Evolutionary conservation across 2,888 invertebrate species (phyloP), one percentile per base, ranked within the genome.

Genomic region (Drosophila subsilvestris): DNA sequence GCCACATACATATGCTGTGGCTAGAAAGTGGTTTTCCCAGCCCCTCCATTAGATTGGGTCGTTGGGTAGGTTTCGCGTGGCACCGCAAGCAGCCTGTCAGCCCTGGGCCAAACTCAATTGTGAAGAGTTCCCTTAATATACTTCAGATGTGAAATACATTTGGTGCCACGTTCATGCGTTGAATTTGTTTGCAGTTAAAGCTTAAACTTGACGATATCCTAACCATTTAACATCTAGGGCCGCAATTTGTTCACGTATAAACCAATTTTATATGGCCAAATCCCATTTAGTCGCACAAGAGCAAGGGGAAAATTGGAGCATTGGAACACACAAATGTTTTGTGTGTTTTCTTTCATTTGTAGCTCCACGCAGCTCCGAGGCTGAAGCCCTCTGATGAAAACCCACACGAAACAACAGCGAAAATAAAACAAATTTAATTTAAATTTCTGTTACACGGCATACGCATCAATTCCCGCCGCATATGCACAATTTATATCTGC

Each of bases 21-120:
- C 72, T 45, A 54, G 58, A 72, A 59, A 55, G 56, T 61, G 48
- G 60, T 69, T 69, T 50, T 49, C 43, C 51, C 47, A 8, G 25
- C 37, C 6, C 20, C 22, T 18, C 27, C 45, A 37, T 12, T n/a
- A 45, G 4, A 10, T 18, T 25, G 37, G 27, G 47, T 45, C 17
- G 29, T 18, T 37, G 22, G 22, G 45, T 12, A 27, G 58, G 58
- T 56, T 71, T 54, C 10, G 47, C 43, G 49, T 44, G 65, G 57
- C 70, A 71, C 75, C 78, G 66, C 86, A 78, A 77, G 68, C 66
- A 73, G 67, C 63, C 66, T 71, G 50, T 50, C 69, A 73, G 65
- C 63, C 73, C 77, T 58, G 62, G 58, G 62, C 68, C 63, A 76
- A 81, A 83, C 86, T 83, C 79, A 84, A 86, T 86, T 84, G 86